Evolutionary conservation across 1,140 invertebrate species (phyloP).

Genomic region (Lanistes nyassanus): DNA sequence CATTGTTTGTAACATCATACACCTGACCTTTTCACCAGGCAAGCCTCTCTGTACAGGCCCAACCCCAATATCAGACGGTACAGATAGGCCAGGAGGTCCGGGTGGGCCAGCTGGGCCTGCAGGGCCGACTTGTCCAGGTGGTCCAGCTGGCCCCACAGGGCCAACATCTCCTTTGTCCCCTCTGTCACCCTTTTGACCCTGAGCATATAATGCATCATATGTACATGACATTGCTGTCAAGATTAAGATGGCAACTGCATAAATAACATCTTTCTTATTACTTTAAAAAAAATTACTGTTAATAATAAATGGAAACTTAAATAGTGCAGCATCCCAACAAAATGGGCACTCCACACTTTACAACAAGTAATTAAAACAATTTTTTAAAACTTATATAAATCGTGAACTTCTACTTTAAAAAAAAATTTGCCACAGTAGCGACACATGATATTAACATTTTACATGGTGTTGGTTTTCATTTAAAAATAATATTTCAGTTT

Average conservation of each 20-base stretch:
- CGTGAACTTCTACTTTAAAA: no score
- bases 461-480: no score
- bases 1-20: slow-evolving; percentile 74
- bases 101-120: slow-evolving; percentile 28
- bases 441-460: no score
- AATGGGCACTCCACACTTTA: background rate
- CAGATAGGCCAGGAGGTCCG: slow-evolving; percentile 29
- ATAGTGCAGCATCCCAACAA: background rate
- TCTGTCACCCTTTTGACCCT: slow-evolving; percentile 17
- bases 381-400: background rate
- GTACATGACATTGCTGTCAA: no score
- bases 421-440: no score
- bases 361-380: background rate
- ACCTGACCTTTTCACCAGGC: slow-evolving; percentile 24
- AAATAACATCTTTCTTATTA: background rate
- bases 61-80: no score
- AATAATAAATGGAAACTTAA: background rate
- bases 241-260: background rate
- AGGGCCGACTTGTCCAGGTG: slow-evolving; percentile 66
- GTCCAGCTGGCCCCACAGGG: slow-evolving; percentile 67
- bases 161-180: slow-evolving; percentile 30
- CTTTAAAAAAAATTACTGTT: background rate
- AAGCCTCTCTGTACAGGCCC: background rate
- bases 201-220: background rate
- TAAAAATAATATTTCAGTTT: no score